These are phyloP conservation scores for Acridotheres tristis DNA, from an alignment of 2,797 vertebrate genomes.

Conservation along the genomic window DNA sequence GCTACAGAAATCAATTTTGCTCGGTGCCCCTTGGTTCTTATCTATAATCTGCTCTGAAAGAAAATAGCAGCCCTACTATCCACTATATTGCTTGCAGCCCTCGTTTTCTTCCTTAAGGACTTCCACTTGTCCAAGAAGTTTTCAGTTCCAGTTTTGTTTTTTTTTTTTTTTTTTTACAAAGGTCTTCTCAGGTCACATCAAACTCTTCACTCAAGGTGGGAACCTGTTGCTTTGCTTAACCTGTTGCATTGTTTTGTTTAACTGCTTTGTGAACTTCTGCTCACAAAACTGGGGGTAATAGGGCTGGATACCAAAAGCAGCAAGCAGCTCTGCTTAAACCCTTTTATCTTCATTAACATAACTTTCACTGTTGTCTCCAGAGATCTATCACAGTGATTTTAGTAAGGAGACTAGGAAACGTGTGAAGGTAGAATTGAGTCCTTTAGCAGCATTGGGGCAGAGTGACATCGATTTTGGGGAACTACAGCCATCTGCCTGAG, in stretches of 20 bases:
- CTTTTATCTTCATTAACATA: constrained; percentile 1
- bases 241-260: neutral
- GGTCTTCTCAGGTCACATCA: neutral
- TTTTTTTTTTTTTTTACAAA: neutral
- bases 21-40: constrained; percentile 21
- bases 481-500: neutral
- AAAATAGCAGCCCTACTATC: neutral
- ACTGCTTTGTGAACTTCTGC: neutral
- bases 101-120: constrained; percentile 5
- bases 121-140: neutral
- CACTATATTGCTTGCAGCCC: neutral
- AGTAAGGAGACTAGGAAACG: neutral
- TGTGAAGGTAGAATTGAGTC: neutral
- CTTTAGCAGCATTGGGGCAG: neutral
- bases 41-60: constrained; percentile 36
- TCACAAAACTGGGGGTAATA: neutral
- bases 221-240: neutral
- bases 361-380: neutral
- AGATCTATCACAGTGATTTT: neutral
- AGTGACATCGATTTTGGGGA: neutral
- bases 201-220: neutral
- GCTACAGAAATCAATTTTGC: constrained; percentile 43
- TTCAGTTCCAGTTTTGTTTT: neutral
- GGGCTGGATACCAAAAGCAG: neutral
- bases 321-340: neutral